Conservation (phyloP, 1,140 invertebrate species). For the Euura lappo region DNA sequence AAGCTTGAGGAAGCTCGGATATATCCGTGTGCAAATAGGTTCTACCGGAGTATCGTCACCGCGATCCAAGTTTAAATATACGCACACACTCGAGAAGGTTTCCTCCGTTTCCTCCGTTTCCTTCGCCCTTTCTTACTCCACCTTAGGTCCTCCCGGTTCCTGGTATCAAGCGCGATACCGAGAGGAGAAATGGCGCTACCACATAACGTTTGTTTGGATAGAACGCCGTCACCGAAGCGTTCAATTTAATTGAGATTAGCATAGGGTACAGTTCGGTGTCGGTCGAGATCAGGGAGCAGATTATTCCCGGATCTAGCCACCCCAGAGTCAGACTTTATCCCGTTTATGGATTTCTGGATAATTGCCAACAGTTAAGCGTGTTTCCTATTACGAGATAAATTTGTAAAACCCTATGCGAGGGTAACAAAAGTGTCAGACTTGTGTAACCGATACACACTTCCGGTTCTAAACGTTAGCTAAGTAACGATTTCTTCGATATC, state of each 20-base stretch:
- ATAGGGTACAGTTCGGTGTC: neutral
- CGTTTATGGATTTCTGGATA: neutral
- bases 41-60: neutral
- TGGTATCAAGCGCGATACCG: too few species aligned
- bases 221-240: slow-evolving; percentile 2
- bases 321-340: neutral
- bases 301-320: neutral
- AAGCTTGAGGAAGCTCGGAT: neutral
- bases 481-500: neutral
- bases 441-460: neutral
- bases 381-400: too few species aligned
- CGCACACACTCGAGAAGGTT: neutral
- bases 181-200: neutral
- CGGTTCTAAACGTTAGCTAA: neutral
- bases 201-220: neutral
- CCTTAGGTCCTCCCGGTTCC: neutral
- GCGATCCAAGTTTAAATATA: neutral
- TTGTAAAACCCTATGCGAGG: too few species aligned
- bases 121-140: neutral
- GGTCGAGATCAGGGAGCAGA: neutral
- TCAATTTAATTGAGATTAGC: slow-evolving; percentile 7
- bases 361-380: neutral
- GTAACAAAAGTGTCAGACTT: neutral
- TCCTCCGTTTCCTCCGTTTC: neutral
- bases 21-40: slow-evolving; percentile 5